Conservation (phyloP, 2,797 vertebrate species). For the Argyrosomus regius region DNA sequence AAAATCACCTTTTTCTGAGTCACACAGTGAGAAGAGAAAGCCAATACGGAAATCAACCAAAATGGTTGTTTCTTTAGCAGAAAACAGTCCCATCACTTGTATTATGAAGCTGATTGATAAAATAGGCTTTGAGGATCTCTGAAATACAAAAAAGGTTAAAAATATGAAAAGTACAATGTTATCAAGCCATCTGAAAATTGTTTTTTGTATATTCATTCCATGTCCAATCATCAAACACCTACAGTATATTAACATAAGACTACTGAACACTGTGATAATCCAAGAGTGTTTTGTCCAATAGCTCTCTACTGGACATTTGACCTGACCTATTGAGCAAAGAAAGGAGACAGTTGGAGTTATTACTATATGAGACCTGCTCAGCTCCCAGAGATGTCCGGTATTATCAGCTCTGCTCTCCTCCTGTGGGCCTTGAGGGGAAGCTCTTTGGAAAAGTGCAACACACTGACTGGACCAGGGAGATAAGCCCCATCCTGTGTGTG, state of each 20-base stretch:
- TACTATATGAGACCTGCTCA: slow-evolving; percentile 64
- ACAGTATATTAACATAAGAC: slow-evolving; percentile 18
- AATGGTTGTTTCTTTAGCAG: not conserved
- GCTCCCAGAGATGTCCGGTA: slow-evolving; percentile 56
- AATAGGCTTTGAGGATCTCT: not conserved
- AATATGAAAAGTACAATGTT: not conserved
- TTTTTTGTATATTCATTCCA: slow-evolving; percentile 12
- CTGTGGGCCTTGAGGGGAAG: slow-evolving; percentile 59
- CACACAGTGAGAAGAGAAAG: not conserved
- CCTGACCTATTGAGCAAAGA: slow-evolving; percentile 64
- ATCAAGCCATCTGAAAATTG: not conserved
- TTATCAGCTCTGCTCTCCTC: slow-evolving; percentile 58
- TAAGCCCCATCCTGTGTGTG: slow-evolving; percentile 68
- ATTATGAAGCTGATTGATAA: not conserved
- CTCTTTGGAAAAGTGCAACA: slow-evolving; percentile 65
- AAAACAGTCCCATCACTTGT: not conserved
- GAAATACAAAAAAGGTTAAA: not conserved
- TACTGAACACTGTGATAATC: slow-evolving; percentile 45
- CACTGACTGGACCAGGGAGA: slow-evolving; percentile 71
- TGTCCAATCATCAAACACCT: slow-evolving; percentile 42
- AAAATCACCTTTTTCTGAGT: not conserved
- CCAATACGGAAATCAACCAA: not conserved
- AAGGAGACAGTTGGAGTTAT: slow-evolving; percentile 59
- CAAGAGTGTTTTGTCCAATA: slow-evolving; percentile 40
- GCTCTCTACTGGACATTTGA: slow-evolving; percentile 55